Evolutionary conservation across 2,113 vertebrate species (phyloP), one percentile per base, ranked within the genome.

Genomic region (Falco punctatus): DNA sequence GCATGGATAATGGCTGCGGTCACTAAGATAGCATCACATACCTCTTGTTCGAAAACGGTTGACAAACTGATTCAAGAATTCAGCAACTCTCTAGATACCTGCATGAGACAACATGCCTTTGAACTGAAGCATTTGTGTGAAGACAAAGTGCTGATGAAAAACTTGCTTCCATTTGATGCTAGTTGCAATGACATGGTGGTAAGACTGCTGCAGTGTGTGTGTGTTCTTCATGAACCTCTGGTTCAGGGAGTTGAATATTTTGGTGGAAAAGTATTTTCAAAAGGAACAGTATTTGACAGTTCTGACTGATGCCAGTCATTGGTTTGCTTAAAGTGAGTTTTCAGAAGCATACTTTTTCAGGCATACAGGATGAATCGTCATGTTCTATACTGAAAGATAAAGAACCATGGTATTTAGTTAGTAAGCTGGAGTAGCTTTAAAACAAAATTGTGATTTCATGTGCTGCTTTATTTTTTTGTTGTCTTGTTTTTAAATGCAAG

Each of bases 1-100:
- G 98, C 93, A 11, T 99, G 99, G 99, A 95, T 99, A 88, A 97
- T 99, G 91, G 97, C 98, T 84, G 99, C 99, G 23, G 98, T 99
- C 95, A 99, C 98, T 70, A 99, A 99, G 96, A 97, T 99, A 88
- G 97, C 98, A 28, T 96, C 97, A 8, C 97, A 94, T 27, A 89
- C 96, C 23, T 93, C 96, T 3, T 95, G 93, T 54, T 96, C 97
- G 6, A 94, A 97, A 64, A 80, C 97, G 46, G 97, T 98, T 44
- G 97, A 98, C 73, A 97, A 96, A 38, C 85, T 99, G 79, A 97
- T 98, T 73, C 98, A 98, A 40, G 97, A 98, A 15, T 98, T 98
- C 90, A 96, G 98, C 32, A 96, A 92, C 67, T 99, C 99, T 44
- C 97, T 99, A 97, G 98, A 99, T 96, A 99, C 99, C 0, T 98